These are phyloP conservation scores for Pollenia griseotomentosa DNA, from an alignment of 2,888 invertebrate genomes.

Conservation along the genomic window DNA sequence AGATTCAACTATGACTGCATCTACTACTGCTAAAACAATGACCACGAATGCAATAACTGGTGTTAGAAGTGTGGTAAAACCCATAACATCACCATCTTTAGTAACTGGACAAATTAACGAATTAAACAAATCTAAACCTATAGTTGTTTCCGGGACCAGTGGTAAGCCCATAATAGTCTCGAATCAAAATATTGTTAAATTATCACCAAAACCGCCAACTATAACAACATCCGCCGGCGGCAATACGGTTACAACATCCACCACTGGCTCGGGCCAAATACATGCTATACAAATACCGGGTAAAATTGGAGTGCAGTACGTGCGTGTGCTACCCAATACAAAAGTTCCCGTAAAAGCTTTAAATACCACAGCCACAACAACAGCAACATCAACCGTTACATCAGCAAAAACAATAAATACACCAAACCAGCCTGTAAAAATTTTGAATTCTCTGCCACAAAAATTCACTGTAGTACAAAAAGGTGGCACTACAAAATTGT, in stretches of 20 bases:
- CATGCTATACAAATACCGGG: slow-evolving; percentile 82
- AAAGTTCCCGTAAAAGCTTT: slow-evolving; percentile 64
- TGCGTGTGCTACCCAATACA: slow-evolving; percentile 87
- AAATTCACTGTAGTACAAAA: slow-evolving; percentile 78
- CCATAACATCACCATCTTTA: slow-evolving; percentile 27
- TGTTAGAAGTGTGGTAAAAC: slow-evolving; percentile 49
- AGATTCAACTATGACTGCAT: slow-evolving; percentile 49
- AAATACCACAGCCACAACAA: slow-evolving; percentile 32
- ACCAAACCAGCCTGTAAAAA: slow-evolving; percentile 60
- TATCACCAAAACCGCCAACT: slow-evolving; percentile 78
- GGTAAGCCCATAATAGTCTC: slow-evolving; percentile 82
- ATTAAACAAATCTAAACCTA: slow-evolving; percentile 65
- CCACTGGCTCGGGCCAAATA: slow-evolving; percentile 74
- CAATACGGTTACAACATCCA: slow-evolving; percentile 23
- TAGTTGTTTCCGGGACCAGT: slow-evolving; percentile 78
- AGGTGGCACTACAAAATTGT: slow-evolving; percentile 76
- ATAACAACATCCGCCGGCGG: slow-evolving; percentile 31
- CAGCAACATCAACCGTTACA: slow-evolving; percentile 32
- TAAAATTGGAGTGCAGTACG: slow-evolving; percentile 86
- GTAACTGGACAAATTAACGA: slow-evolving; percentile 10
- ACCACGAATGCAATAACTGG: slow-evolving; percentile 58
- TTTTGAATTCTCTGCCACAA: slow-evolving; percentile 75
- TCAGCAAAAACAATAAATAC: slow-evolving; percentile 39
- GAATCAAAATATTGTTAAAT: slow-evolving; percentile 81
- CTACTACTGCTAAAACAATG: slow-evolving; percentile 43